Conservation (phyloP, 2,797 vertebrate genomes). For the Tamandua tetradactyla region DNA sequence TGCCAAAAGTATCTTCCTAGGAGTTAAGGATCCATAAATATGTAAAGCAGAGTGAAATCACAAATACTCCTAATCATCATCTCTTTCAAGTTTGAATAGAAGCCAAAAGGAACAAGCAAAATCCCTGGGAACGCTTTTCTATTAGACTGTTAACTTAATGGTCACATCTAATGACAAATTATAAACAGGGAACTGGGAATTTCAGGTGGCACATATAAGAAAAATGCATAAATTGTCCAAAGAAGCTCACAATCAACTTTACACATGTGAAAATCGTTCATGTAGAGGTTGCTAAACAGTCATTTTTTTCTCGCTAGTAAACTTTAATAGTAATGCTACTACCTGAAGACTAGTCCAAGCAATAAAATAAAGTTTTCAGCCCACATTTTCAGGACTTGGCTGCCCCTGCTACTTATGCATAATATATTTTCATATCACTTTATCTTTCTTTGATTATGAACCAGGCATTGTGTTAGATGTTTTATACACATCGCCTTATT, state of each 20-base stretch:
- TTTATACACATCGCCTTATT: neutral
- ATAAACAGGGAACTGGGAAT: neutral
- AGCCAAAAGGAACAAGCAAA: neutral
- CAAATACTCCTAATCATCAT: constrained; percentile 9
- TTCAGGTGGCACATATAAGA: neutral
- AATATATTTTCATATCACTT: neutral
- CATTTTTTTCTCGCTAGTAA: neutral
- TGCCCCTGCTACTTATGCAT: neutral
- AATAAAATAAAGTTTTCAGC: neutral
- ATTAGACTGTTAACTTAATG: constrained; percentile 13
- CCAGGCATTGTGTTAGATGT: neutral
- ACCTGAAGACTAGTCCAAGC: neutral
- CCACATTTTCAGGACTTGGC: neutral
- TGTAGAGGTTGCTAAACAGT: fast-evolving
- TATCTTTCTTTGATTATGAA: neutral
- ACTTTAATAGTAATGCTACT: neutral
- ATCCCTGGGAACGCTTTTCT: neutral
- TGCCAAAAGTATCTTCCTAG: constrained; percentile 45
- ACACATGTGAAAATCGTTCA: neutral
- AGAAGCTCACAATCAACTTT: neutral
- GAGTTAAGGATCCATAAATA: constrained; percentile 62
- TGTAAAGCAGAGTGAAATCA: constrained; percentile 57
- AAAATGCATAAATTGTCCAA: neutral
- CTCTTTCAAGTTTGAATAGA: constrained; percentile 16
- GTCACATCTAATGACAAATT: neutral